These are phyloP conservation scores for Brachionichthys hirsutus DNA, from an alignment of 2,113 vertebrate species.

Conservation along the genomic window DNA sequence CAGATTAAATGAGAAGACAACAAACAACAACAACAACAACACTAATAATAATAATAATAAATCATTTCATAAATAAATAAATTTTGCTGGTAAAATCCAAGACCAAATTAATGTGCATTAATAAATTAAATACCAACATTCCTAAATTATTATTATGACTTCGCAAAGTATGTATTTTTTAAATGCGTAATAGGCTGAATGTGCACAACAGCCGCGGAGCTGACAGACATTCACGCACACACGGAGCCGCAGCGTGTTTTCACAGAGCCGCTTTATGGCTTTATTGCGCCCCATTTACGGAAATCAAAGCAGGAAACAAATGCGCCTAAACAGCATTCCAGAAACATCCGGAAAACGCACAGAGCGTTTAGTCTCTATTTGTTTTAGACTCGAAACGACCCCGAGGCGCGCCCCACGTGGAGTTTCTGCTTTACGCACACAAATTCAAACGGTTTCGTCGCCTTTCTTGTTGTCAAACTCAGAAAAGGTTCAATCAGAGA, in stretches of 20 bases:
- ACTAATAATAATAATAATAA: too few relatives aligned
- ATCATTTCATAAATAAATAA: too few relatives aligned
- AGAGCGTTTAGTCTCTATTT: slow-evolving; percentile 20
- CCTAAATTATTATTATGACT: too few relatives aligned
- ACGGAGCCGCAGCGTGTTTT: slow-evolving; percentile 47
- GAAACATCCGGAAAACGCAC: slow-evolving; percentile 67
- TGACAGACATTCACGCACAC: slow-evolving; percentile 13
- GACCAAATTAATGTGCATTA: too few relatives aligned
- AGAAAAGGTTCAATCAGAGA: too few relatives aligned
- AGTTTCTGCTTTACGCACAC: slow-evolving; percentile 1
- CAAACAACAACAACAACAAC: too few relatives aligned
- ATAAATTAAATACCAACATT: too few relatives aligned
- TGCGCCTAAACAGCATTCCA: slow-evolving; percentile 68
- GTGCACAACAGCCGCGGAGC: slow-evolving; percentile 17
- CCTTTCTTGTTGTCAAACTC: too few relatives aligned
- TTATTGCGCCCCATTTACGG: slow-evolving; percentile 73
- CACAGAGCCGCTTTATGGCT: slow-evolving; percentile 70
- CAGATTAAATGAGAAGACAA: too few relatives aligned
- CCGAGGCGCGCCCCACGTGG: neutral
- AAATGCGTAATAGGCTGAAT: too few relatives aligned
- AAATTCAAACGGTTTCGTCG: slow-evolving; percentile 1
- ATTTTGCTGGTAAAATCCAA: too few relatives aligned
- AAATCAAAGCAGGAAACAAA: slow-evolving; percentile 79
- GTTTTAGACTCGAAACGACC: slow-evolving; percentile 31
- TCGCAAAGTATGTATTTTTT: too few relatives aligned